Percentiles rank a stretch among this genome's conserved stretches.
Conservation (phyloP, 2,888 invertebrate species). For the Chouioia cunea region DNA sequence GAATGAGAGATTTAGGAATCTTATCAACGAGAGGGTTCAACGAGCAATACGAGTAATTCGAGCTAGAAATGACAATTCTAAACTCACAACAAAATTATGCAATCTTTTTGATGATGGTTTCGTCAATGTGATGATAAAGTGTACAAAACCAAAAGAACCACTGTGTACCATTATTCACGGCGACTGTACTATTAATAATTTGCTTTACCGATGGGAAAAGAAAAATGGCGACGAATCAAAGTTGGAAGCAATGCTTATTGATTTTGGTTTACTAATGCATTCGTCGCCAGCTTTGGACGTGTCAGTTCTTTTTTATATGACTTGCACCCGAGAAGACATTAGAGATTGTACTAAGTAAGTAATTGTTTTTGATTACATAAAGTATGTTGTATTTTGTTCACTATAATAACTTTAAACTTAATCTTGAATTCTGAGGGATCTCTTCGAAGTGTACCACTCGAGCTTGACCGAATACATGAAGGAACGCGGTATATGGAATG, state of each 20-base stretch:
- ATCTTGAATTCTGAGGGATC: conserved; percentile 45
- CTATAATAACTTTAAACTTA: too few relatives aligned
- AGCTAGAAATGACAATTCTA: conserved; percentile 49
- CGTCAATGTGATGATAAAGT: conserved; percentile 47
- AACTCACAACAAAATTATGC: conserved; percentile 54
- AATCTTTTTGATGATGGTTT: conserved; percentile 49
- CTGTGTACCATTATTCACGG: conserved; percentile 61
- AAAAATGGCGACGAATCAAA: too few relatives aligned
- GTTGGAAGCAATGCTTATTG: conserved; percentile 50
- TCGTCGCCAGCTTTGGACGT: conserved; percentile 59
- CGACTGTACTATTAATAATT: conserved; percentile 60
- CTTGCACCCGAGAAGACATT: conserved; percentile 46
- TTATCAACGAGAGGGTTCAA: background rate
- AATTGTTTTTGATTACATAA: background rate
- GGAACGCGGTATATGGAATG: conserved; percentile 49
- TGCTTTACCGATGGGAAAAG: conserved; percentile 52
- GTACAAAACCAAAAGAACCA: conserved; percentile 54
- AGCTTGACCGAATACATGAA: conserved; percentile 50
- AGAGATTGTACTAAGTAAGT: conserved; percentile 31
- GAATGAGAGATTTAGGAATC: conserved; percentile 17
- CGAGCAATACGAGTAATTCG: conserved; percentile 49
- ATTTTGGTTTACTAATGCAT: conserved; percentile 59
- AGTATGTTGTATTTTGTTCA: background rate
- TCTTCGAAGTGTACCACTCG: conserved; percentile 57
- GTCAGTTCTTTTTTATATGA: conserved; percentile 57